Conservation (phyloP, 2,888 invertebrate genomes). For the Rapana venosa region DNA sequence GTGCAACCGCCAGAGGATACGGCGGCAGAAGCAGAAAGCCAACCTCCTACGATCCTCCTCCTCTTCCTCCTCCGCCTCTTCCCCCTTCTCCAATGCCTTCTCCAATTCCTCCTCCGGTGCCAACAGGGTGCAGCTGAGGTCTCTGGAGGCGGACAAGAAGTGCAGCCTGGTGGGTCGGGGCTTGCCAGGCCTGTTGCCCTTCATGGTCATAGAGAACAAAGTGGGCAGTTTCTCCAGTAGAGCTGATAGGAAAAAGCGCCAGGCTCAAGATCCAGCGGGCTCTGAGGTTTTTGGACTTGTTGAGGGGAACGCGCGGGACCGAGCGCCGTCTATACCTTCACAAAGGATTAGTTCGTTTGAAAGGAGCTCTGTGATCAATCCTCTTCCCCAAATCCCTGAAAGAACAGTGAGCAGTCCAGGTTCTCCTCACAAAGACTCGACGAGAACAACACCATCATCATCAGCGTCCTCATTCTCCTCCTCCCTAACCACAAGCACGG, state of each 20-base stretch:
- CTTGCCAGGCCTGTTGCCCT: conserved; percentile 3
- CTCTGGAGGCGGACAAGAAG: neutral
- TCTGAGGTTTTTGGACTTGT: too few species aligned
- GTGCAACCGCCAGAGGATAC: conserved; percentile 15
- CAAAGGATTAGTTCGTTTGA: neutral
- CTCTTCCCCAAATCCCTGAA: neutral
- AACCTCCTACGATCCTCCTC: neutral
- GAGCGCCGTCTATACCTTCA: neutral
- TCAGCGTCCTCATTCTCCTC: neutral
- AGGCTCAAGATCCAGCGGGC: neutral
- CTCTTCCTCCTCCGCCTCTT: neutral
- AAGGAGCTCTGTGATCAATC: neutral
- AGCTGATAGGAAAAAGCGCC: neutral
- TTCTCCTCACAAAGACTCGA: neutral
- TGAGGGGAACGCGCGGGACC: neutral
- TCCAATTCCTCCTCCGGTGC: neutral
- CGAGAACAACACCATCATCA: neutral
- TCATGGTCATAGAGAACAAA: conserved; percentile 42
- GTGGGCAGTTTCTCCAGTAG: neutral
- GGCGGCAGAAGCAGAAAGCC: conserved; percentile 39
- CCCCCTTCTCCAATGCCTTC: neutral
- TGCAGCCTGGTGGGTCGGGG: conserved; percentile 10
- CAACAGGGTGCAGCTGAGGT: neutral
- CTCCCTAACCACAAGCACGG: neutral
- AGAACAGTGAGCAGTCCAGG: neutral